Evolutionary conservation across 2,113 vertebrate genomes (phyloP), one percentile per base, ranked within the genome.

Genomic region (Callithrix jacchus): DNA sequence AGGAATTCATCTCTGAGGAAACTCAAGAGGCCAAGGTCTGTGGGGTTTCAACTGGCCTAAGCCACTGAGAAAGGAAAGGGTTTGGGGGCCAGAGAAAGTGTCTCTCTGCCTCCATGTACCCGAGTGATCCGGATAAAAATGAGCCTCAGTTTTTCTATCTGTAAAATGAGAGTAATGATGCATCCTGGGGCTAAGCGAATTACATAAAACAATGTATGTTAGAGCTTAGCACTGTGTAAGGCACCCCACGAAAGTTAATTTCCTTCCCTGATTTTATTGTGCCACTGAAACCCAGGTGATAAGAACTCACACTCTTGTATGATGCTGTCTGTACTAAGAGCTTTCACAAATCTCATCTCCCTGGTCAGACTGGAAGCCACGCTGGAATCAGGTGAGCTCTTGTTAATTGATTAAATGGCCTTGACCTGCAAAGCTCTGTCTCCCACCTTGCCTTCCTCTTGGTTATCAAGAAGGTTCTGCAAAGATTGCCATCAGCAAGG

Each of bases 401-500:
- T 8, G 23, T 30, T 89, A 77, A 83, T 94, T 73, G 91, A 96
- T 92, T 81, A 32, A 32, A 77, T 17, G 82, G 85, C 80, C 64
- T 61, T 84, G 91, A 71, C 82, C 25, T 27, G 87, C 93, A 54
- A 52, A 71, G 61, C 83, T 82, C 89, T 35, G 30, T 93, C 84
- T 70, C 52, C 58, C 13, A 40, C 56, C 40, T n/a, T n/a, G 76
- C 30, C 88, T 94, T 79, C 88, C 54, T 73, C 76, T 71, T 71
- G 82, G 52, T 81, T 82, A 68, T 82, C 93, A 92, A 47, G 95
- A 74, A 94, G 71, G 84, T 80, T 93, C 80, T 80, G 73, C 71
- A 71, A 76, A 94, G 82, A 85, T 32, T 85, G 90, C 96, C 85
- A 89, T 77, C 90, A 92, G 85, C 93, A 88, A 95, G 68, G 58